Evolutionary conservation across 2,797 vertebrate species (phyloP).

Genomic region (Gallinago solitaria): DNA sequence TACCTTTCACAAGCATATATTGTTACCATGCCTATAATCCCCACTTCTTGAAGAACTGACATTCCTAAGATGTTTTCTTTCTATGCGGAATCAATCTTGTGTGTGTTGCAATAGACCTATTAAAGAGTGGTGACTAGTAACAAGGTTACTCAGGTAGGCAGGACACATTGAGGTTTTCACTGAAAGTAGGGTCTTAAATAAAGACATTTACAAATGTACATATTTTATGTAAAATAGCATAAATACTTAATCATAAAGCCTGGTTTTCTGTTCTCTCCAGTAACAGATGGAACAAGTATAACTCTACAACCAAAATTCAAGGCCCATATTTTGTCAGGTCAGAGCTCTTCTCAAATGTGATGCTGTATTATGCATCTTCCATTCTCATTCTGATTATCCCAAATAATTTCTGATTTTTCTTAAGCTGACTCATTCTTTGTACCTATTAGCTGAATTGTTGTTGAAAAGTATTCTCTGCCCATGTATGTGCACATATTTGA

Average conservation of each 20-base stretch:
- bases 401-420: not conserved
- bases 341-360: not conserved
- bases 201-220: not conserved
- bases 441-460: not conserved
- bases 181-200: not conserved
- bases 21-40: not conserved
- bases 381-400: not conserved
- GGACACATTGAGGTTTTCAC: not conserved
- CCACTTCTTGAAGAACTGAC: not conserved
- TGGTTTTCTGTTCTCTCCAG: not conserved
- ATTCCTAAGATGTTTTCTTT: conserved; percentile 13
- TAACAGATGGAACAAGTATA: not conserved
- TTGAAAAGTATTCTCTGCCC: not conserved
- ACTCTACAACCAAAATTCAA: not conserved
- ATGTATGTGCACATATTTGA: not conserved
- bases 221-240: not conserved
- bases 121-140: not conserved
- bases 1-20: not conserved
- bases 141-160: not conserved
- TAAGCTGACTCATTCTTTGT: not conserved
- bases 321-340: not conserved
- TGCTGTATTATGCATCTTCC: not conserved
- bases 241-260: not conserved
- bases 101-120: not conserved
- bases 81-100: not conserved